Percentiles rank a stretch among this genome's conserved stretches.
Conservation (phyloP, 1,140 invertebrate genomes). For the Procambarus clarkii region DNA sequence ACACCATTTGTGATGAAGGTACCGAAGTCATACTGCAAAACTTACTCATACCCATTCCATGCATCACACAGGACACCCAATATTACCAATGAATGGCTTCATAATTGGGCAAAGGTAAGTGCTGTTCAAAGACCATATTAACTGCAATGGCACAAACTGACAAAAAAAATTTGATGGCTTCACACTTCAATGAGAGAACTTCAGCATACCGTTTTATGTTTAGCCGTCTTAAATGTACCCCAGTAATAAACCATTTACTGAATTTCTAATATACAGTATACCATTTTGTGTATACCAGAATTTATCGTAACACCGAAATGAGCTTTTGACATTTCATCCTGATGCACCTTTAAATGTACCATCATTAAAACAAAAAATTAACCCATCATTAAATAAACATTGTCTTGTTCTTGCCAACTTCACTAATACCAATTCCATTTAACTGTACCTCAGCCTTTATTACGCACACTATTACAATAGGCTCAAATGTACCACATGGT, state of each 20-base stretch:
- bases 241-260: background rate
- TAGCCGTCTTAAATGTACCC: background rate
- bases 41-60: conserved; percentile 3
- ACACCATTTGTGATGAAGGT: background rate
- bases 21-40: background rate
- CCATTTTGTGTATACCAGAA: background rate
- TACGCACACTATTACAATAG: background rate
- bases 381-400: background rate
- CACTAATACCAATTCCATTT: conserved; percentile 10
- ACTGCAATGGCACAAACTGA: background rate
- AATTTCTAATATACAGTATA: background rate
- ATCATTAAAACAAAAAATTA: background rate
- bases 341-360: background rate
- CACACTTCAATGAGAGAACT: background rate
- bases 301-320: background rate
- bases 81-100: background rate
- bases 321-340: background rate
- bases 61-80: background rate
- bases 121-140: background rate
- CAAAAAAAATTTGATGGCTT: background rate
- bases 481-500: conserved; percentile 4
- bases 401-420: background rate
- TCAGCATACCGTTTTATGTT: background rate
- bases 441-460: background rate
- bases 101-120: conserved; percentile 1